phyloP scores from a whole-genome alignment of 37 sponge, comb jelly and placozoan species.

The Geodia barretti region DNA sequence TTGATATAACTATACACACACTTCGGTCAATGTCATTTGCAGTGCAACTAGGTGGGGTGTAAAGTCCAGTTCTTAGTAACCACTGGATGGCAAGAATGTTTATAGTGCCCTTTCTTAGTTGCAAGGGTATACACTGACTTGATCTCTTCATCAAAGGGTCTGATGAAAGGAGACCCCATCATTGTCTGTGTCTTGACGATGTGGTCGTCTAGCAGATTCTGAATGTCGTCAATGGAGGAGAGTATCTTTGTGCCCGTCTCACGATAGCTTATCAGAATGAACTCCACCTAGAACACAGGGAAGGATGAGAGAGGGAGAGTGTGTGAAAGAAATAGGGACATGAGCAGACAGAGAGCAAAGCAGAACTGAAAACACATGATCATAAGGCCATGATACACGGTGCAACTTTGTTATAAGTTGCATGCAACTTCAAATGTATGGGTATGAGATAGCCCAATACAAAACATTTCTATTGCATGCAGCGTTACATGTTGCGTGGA shows the following conservation, averaged over 20 bases:
- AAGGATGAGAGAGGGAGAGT: not conserved
- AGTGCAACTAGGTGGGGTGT: not conserved
- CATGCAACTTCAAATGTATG: too few species aligned
- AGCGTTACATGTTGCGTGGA: too few species aligned
- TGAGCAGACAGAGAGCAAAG: too few species aligned
- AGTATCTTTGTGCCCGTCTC: conserved; percentile 99
- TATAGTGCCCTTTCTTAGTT: not conserved
- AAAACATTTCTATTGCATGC: too few species aligned
- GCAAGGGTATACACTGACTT: conserved; percentile 75
- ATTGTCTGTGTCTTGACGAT: conserved; percentile 99
- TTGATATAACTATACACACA: not conserved
- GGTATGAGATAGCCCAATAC: not conserved
- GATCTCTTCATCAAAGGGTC: conserved; percentile 94
- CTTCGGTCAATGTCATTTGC: too few species aligned
- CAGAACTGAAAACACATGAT: too few species aligned
- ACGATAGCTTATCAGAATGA: conserved; percentile 84
- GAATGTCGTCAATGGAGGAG: conserved; percentile 94
- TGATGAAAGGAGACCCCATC: conserved; percentile 99
- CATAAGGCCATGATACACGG: too few species aligned
- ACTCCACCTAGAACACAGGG: conserved; percentile 74
- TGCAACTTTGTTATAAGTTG: too few species aligned
- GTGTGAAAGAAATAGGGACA: too few species aligned
- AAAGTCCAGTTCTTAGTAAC: not conserved
- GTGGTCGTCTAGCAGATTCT: conserved; percentile 97
- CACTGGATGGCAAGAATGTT: not conserved